A percentile compares a stretch with the other conserved stretches of the same genome.
phyloP scores from a whole-genome alignment of 2,888 invertebrate species.

The Sesamia inferens region DNA sequence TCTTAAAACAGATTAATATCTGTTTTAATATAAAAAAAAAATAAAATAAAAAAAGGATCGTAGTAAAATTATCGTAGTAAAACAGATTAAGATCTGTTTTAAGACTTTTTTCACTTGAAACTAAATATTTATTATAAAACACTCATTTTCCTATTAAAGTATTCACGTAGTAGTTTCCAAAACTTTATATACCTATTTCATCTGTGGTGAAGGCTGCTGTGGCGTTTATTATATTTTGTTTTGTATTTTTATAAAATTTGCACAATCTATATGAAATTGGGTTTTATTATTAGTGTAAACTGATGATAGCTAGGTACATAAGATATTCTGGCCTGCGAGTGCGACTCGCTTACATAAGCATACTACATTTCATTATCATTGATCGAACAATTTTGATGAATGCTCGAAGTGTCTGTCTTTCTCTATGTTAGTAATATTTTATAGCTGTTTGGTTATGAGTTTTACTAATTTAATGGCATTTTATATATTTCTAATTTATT shows the following conservation, averaged over 20 bases:
- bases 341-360: background rate
- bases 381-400: slow-evolving; percentile 19
- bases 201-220: background rate
- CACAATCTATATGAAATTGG: background rate
- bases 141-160: background rate
- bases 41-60: too few species aligned
- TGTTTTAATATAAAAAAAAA: too few species aligned
- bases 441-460: slow-evolving; percentile 2
- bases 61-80: too few species aligned
- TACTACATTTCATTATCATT: background rate
- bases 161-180: background rate
- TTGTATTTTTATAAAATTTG: background rate
- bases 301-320: background rate
- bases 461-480: slow-evolving; percentile 11
- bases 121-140: background rate
- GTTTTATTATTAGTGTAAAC: background rate
- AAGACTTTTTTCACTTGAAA: background rate
- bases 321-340: background rate
- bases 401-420: slow-evolving; percentile 2
- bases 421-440: background rate
- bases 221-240: background rate
- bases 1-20: too few species aligned
- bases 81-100: too few species aligned
- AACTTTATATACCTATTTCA: background rate
- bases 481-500: slow-evolving; percentile 13